A percentile compares a stretch with the other conserved stretches of the same genome.
These are phyloP conservation scores for Empidonax alnorum DNA, from an alignment of 2,113 vertebrate genomes.

Conservation along the genomic window DNA sequence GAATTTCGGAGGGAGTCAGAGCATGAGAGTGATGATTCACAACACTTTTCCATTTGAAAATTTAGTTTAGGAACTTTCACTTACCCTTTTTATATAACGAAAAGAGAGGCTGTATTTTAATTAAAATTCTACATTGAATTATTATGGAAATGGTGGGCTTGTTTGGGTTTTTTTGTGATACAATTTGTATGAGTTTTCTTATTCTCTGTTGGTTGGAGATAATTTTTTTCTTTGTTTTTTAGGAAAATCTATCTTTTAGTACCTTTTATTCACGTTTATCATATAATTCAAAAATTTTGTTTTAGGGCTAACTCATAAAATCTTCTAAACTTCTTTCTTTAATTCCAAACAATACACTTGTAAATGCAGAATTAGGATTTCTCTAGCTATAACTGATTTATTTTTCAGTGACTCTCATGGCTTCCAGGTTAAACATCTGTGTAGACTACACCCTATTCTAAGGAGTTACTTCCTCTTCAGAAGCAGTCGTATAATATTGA, in stretches of 20 bases:
- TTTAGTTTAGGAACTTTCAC: background rate
- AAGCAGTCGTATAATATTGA: background rate
- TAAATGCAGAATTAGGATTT: background rate
- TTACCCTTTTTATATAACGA: fast-evolving
- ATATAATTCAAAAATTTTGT: background rate
- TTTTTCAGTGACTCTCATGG: background rate
- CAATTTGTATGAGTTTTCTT: background rate
- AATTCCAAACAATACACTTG: background rate
- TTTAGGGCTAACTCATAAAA: background rate
- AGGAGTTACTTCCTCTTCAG: slow-evolving; percentile 41
- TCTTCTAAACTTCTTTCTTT: background rate
- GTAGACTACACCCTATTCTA: background rate
- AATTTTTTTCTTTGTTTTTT: background rate
- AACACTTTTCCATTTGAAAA: background rate
- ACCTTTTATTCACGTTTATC: background rate
- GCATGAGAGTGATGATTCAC: background rate
- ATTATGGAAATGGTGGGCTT: background rate
- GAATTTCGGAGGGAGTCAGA: background rate
- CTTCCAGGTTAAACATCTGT: slow-evolving; percentile 50
- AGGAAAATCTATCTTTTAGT: background rate
- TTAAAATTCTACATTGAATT: background rate
- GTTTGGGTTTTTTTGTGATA: background rate
- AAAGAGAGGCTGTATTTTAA: background rate
- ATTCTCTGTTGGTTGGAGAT: background rate
- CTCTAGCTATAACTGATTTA: background rate